Evolutionary conservation across 92 coral and sea anemone genomes (phyloP).

Genomic region (Heliopora coerulea): DNA sequence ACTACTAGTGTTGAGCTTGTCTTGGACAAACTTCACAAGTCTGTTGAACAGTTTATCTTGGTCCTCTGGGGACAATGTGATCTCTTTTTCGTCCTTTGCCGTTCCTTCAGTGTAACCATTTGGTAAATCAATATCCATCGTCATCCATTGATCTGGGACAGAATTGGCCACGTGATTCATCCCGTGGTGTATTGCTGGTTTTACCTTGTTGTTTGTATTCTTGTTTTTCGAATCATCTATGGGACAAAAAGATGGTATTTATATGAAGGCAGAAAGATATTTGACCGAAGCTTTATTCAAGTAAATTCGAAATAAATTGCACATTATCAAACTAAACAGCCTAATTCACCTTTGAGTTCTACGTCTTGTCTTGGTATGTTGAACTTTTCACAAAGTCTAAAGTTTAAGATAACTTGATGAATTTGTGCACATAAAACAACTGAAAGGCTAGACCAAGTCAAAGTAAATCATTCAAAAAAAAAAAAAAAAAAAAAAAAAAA

Average conservation of each 20-base stretch:
- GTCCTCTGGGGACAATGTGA: background rate
- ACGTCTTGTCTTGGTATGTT: background rate
- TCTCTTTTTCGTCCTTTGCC: background rate
- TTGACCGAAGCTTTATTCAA: no score
- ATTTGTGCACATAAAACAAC: background rate
- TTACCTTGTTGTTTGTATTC: constrained; percentile 56
- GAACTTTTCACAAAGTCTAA: constrained; percentile 30
- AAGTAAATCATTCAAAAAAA: background rate
- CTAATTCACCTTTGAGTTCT: background rate
- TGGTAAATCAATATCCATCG: background rate
- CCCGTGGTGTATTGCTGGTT: constrained; percentile 52
- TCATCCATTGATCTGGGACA: background rate
- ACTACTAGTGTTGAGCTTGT: constrained; percentile 78
- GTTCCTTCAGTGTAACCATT: background rate
- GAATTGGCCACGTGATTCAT: background rate
- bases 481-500: no score
- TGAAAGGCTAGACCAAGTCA: no score
- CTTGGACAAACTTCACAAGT: constrained; percentile 74
- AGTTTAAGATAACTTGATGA: background rate
- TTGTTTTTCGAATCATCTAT: constrained; percentile 48
- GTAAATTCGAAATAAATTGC: no score
- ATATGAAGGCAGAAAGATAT: background rate
- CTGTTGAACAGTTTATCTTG: constrained; percentile 53
- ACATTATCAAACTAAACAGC: no score
- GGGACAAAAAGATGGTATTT: background rate